These are phyloP conservation scores for Tetrapedia diversipes DNA, from an alignment of 2,888 invertebrate genomes.

Conservation along the genomic window DNA sequence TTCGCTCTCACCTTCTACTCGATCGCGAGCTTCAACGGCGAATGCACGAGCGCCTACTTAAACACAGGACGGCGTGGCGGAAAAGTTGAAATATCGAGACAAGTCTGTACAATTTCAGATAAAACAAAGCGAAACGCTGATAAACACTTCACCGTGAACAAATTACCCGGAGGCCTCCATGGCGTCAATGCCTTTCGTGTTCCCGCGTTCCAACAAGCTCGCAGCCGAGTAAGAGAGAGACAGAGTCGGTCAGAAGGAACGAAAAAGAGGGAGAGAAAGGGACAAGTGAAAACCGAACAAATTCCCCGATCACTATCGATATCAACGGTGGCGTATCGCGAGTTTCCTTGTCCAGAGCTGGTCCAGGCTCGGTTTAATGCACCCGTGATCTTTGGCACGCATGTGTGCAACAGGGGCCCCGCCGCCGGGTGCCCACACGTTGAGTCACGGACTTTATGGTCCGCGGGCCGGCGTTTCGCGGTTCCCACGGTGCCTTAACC, in stretches of 20 bases:
- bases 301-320: constrained; percentile 23
- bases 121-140: neutral
- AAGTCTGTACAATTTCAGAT: neutral
- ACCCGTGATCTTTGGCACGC: constrained; percentile 50
- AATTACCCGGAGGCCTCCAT: neutral
- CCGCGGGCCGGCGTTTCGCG: constrained; percentile 67
- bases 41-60: no score
- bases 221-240: no score
- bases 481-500: constrained; percentile 69
- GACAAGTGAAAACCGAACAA: neutral
- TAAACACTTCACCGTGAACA: constrained; percentile 8
- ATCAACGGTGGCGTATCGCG: constrained; percentile 20
- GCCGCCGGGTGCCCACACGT: no score
- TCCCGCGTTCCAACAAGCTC: neutral
- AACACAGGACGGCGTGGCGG: neutral
- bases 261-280: no score
- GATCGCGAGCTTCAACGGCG: no score
- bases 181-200: neutral
- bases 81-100: neutral
- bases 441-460: constrained; percentile 68
- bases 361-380: constrained; percentile 40
- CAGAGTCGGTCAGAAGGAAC: no score
- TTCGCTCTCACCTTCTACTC: neutral
- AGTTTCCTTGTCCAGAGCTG: constrained; percentile 22
- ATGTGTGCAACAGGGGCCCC: constrained; percentile 37